A percentile compares a stretch with the other conserved stretches of the same genome.
Conservation (phyloP, 2,888 invertebrate genomes). For the Euzophera pinguis region DNA sequence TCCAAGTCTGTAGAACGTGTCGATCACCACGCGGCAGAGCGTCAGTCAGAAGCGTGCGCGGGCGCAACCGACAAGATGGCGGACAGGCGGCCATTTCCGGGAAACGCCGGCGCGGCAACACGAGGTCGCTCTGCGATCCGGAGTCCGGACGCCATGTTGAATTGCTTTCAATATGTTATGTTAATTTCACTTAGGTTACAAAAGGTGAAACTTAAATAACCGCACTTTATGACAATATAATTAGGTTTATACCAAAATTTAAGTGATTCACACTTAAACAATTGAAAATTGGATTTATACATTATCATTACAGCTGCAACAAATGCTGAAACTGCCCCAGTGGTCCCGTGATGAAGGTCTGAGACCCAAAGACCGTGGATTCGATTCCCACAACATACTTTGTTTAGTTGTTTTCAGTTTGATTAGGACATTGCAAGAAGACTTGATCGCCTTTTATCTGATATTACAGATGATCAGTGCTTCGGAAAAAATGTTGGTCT, state of each 20-base stretch:
- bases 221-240: background rate
- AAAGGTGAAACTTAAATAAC: background rate
- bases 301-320: too few relatives aligned
- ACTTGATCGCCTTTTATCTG: too few relatives aligned
- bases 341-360: too few relatives aligned
- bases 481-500: too few relatives aligned
- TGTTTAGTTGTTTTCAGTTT: too few relatives aligned
- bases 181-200: background rate
- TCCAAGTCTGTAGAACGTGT: conserved; percentile 16
- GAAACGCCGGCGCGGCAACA: conserved; percentile 35
- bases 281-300: too few relatives aligned
- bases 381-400: too few relatives aligned
- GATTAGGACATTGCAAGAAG: too few relatives aligned
- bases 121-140: conserved; percentile 30
- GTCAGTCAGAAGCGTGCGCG: conserved; percentile 13
- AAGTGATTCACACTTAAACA: background rate
- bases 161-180: conserved; percentile 3
- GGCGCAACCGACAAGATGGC: conserved; percentile 39
- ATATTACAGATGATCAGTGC: too few relatives aligned
- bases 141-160: conserved; percentile 6
- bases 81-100: conserved; percentile 43
- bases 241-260: background rate
- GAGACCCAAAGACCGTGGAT: too few relatives aligned
- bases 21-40: conserved; percentile 12
- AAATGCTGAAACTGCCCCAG: too few relatives aligned